phyloP scores from a whole-genome alignment of 2,888 invertebrate genomes.

The Dascillus cervinus region DNA sequence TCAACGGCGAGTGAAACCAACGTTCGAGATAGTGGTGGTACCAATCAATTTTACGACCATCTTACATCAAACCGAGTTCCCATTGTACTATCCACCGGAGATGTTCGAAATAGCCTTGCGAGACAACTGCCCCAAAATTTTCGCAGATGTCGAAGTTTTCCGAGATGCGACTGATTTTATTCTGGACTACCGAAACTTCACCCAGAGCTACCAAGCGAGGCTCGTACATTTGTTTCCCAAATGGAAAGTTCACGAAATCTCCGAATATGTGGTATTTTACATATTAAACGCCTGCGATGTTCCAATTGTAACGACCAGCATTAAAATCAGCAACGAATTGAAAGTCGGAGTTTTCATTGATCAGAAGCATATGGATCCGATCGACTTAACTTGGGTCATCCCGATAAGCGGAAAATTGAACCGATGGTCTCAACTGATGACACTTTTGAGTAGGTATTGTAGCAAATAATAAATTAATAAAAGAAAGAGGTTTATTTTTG shows the following conservation, averaged over 20 bases:
- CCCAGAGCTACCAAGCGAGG: constrained; percentile 3
- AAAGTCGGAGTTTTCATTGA: constrained; percentile 7
- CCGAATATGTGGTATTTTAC: constrained; percentile 8
- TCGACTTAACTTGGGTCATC: constrained; percentile 14
- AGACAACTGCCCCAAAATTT: constrained; percentile 8
- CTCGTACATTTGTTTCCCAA: constrained; percentile 4
- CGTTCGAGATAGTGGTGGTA: too few relatives aligned
- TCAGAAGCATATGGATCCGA: constrained; percentile 12
- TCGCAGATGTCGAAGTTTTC: constrained; percentile 11
- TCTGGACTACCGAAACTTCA: constrained; percentile 10
- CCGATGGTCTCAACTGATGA: constrained; percentile 15
- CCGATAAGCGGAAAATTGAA: constrained; percentile 10
- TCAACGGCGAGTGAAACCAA: too few relatives aligned
- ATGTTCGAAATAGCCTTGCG: constrained; percentile 7
- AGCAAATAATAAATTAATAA: too few relatives aligned
- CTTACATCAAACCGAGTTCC: too few relatives aligned
- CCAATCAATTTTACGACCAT: too few relatives aligned
- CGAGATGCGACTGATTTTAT: constrained; percentile 9
- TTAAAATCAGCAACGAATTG: constrained; percentile 10
- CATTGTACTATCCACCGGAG: constrained; percentile 2
- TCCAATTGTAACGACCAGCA: constrained; percentile 7
- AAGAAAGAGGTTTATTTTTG: background rate
- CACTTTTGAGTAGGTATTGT: background rate
- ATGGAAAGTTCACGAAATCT: constrained; percentile 6
- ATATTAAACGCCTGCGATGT: constrained; percentile 7